phyloP scores from a whole-genome alignment of 2,113 vertebrate genomes.

The Antennarius striatus region DNA sequence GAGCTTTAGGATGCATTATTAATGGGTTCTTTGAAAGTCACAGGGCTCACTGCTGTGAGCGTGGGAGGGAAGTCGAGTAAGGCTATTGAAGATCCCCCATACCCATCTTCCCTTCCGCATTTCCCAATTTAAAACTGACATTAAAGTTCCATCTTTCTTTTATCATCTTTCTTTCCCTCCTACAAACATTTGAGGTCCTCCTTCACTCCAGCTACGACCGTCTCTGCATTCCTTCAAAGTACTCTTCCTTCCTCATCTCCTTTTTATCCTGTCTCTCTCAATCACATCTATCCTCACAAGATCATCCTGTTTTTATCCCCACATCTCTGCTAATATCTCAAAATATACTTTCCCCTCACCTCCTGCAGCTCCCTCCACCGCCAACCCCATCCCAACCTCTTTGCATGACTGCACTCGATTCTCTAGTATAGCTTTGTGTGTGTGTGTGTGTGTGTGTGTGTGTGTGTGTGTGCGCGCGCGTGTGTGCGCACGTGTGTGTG shows the following conservation, averaged over 20 bases:
- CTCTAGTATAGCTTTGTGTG: conserved; percentile 9
- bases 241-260: conserved; percentile 23
- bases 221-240: conserved; percentile 32
- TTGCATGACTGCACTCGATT: conserved; percentile 50
- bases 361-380: conserved; percentile 9
- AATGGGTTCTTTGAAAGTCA: conserved; percentile 66
- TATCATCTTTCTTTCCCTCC: conserved; percentile 28
- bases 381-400: conserved; percentile 33
- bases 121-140: conserved; percentile 27
- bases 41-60: conserved; percentile 39
- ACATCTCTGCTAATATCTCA: conserved; percentile 43
- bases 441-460: no score
- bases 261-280: conserved; percentile 31
- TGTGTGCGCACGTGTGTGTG: conserved; percentile 13
- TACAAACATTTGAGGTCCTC: conserved; percentile 34
- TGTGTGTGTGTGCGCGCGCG: conserved; percentile 22
- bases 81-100: conserved; percentile 44
- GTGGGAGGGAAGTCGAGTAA: conserved; percentile 50
- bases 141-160: conserved; percentile 34
- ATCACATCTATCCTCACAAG: conserved; percentile 44
- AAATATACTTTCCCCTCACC: conserved; percentile 36
- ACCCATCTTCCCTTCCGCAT: conserved; percentile 26
- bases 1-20: conserved; percentile 64
- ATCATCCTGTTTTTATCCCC: conserved; percentile 15
- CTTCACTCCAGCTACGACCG: conserved; percentile 18